Evolutionary conservation across 1,140 invertebrate species (phyloP).

Genomic region (Elysia chlorotica): DNA sequence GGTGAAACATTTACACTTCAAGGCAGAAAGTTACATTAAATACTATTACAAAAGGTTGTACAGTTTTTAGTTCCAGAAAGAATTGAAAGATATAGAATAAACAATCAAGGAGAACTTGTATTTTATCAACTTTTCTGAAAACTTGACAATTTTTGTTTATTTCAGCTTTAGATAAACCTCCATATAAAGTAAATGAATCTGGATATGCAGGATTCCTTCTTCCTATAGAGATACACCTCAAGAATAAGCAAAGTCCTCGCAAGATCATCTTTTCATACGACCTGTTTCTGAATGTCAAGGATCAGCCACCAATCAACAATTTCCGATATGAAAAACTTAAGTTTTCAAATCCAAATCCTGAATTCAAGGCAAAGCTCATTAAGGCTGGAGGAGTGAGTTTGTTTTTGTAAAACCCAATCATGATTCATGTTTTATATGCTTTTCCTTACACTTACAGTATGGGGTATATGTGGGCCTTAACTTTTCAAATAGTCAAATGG

Average conservation of each 20-base stretch:
- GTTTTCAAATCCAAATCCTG: slow-evolving; percentile 83
- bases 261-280: slow-evolving; percentile 87
- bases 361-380: slow-evolving; percentile 84
- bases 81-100: too few species aligned
- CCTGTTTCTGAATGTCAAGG: slow-evolving; percentile 77
- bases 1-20: too few species aligned
- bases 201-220: slow-evolving; percentile 93
- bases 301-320: slow-evolving; percentile 70
- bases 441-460: neutral
- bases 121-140: too few species aligned
- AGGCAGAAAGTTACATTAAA: too few species aligned
- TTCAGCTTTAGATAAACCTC: too few species aligned
- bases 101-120: too few species aligned
- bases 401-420: neutral
- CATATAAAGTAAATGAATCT: slow-evolving; percentile 88
- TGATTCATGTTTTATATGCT: neutral
- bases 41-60: too few species aligned
- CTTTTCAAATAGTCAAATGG: too few species aligned
- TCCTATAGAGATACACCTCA: slow-evolving; percentile 88
- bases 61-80: too few species aligned
- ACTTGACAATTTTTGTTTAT: too few species aligned
- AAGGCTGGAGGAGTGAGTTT: slow-evolving; percentile 80
- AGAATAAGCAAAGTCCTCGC: slow-evolving; percentile 88
- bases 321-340: slow-evolving; percentile 76
- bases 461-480: too few species aligned